Evolutionary conservation across 2,888 invertebrate species (phyloP), one percentile per base, ranked within the genome.

Genomic region (Orthosia cruda): DNA sequence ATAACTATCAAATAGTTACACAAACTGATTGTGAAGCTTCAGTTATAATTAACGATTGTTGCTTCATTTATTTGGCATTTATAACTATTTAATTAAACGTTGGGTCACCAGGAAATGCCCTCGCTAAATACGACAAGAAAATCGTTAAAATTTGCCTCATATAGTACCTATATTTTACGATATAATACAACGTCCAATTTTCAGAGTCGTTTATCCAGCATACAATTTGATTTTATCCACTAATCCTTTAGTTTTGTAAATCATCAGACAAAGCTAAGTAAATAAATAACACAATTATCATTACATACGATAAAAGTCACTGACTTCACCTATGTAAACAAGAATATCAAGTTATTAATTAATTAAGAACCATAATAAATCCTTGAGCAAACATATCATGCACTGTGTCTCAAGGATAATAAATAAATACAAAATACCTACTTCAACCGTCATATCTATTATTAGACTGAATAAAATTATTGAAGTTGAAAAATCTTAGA

Each of bases 321-420:
- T 66, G 20, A 50, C 58, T 59, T 58, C 26, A 77, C 20, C 1
- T 23, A 45, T 47, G 61, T 77, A 77, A 81, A 83, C 86, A 85
- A 70, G 67, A 67, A 58, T 78, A 85, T 61, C 47, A 7, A 23
- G 49, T 40, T 26, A n/a, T 32, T 67, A 71, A 74, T 81, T 83
- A 84, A 80, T 69, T 81, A 84, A 82, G 66, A 81, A 81, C 55
- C 63, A 69, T 65, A 66, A 83, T 52, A 69, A 68, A 84, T 52
- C 61, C 81, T 84, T 79, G 54, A 70, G 50, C 9, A 62, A 57
- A 68, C 47, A 50, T 57, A 63, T 62, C 58, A 52, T 40, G 20
- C 58, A 65, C 49, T 70, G 49, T 45, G 81, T 84, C 84, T 84
- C 70, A 83, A 79, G 73, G 84, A 83, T 80, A 80, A 83, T 80